Evolutionary conservation across 2,113 vertebrate genomes (phyloP), one percentile per base, ranked within the genome.

Genomic region (Oncorhynchus keta): DNA sequence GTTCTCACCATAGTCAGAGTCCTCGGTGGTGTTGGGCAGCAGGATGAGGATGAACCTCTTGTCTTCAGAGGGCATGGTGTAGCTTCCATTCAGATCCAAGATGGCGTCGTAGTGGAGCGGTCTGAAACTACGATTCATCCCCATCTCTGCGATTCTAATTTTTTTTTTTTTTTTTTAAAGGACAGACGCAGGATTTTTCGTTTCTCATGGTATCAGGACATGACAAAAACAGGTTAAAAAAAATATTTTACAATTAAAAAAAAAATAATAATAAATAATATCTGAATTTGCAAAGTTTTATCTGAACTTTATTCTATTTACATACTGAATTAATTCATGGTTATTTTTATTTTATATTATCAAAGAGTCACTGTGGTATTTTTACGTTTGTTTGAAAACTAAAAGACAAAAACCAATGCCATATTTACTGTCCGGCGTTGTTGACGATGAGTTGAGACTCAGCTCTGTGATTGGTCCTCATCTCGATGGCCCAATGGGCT

Each of bases 371-470:
- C 35, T 39, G 35, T 39, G 35, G 35, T 8, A 39, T 39, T 39
- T 39, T 0, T 39, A 39, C 2, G 1, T 39, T 39, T 39, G 35
- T 39, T 8, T 7, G 35, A 1, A 7, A 35, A 35, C 35, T 35
- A 32, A 49, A 48, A 49, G 13, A 49, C 32, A 32, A 39, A 39
- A 39, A 39, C 7, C 7, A 39, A 9, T 39, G 35, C 2, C 5
- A 66, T 28, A 57, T 85, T 70, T 92, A 96, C 95, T 90, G 90
- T 76, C 93, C 88, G 0, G 95, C 94, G 26, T 95, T 96, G 69
- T 91, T 88, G 68, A 96, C 91, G 70, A 97, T 97, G 9, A 96
- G 89, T 30, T 95, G 89, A 0, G 95, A 96, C 78, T 96, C 95
- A 39, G 95, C 85, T 79, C 95, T 92, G 72, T 97, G 94, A 80